phyloP scores from a whole-genome alignment of 37 sponge, comb jelly and placozoan genomes.

The Axinella damicornis region DNA sequence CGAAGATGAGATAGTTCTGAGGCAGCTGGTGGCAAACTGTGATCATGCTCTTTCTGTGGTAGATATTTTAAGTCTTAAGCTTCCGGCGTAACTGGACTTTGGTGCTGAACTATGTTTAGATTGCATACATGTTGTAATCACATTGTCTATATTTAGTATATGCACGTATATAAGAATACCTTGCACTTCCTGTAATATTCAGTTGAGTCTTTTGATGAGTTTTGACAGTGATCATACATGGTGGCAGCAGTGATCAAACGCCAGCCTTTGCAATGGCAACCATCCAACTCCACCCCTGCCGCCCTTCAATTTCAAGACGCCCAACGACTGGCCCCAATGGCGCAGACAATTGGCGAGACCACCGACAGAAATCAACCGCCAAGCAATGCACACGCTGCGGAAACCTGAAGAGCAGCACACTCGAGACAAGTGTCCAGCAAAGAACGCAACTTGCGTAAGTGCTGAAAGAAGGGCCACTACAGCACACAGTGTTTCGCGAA shows the following conservation, averaged over 20 bases:
- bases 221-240: too few species aligned
- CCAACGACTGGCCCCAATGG: conserved; percentile 24
- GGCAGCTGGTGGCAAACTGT: too few species aligned
- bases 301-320: conserved; percentile 1
- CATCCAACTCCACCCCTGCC: conserved; percentile 6
- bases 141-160: not conserved
- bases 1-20: too few species aligned
- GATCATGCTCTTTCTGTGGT: too few species aligned
- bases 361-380: not conserved
- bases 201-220: too few species aligned
- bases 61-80: too few species aligned
- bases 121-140: too few species aligned
- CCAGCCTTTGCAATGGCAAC: too few species aligned
- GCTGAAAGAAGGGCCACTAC: conserved; percentile 16
- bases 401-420: not conserved
- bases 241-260: not conserved
- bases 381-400: conserved; percentile 23
- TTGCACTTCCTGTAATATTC: too few species aligned
- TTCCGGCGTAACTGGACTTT: too few species aligned
- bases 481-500: conserved; percentile 4
- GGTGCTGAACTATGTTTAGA: too few species aligned
- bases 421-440: too few species aligned
- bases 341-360: conserved; percentile 1
- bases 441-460: not conserved
- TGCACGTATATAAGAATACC: not conserved